These are phyloP conservation scores for Turritopsis dohrnii DNA, from an alignment of 30 jellyfish, hydroid and myxozoan genomes.

Conservation along the genomic window DNA sequence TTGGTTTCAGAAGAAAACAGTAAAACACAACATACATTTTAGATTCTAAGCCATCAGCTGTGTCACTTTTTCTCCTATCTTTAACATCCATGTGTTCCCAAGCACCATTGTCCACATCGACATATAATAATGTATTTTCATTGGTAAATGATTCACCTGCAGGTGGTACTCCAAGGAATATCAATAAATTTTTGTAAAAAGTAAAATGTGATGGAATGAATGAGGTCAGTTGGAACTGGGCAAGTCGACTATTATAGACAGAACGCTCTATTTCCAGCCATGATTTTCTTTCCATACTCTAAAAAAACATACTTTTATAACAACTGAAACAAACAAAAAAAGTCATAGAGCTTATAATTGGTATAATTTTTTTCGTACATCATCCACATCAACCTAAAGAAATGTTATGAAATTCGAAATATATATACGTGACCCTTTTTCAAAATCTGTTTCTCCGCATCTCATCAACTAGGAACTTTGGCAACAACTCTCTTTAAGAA, in stretches of 20 bases:
- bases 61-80: neutral
- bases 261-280: slow-evolving; percentile 36
- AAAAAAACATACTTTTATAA: too few species aligned
- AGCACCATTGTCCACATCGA: slow-evolving; percentile 39
- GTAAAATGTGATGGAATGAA: slow-evolving; percentile 62
- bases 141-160: slow-evolving; percentile 21
- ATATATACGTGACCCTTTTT: too few species aligned
- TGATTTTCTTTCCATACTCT: slow-evolving; percentile 12
- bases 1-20: too few species aligned
- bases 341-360: too few species aligned
- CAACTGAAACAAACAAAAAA: too few species aligned
- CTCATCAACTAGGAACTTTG: too few species aligned
- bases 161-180: slow-evolving; percentile 69
- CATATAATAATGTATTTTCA: slow-evolving; percentile 62
- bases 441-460: too few species aligned
- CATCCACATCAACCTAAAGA: too few species aligned
- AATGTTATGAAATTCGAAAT: too few species aligned
- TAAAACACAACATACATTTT: slow-evolving; percentile 14
- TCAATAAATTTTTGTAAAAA: slow-evolving; percentile 42
- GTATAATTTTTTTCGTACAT: too few species aligned
- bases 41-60: slow-evolving; percentile 15
- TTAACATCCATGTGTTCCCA: slow-evolving; percentile 33
- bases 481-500: too few species aligned
- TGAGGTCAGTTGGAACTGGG: slow-evolving; percentile 29
- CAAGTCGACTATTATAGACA: slow-evolving; percentile 34